Evolutionary conservation across 2,113 vertebrate species (phyloP), one percentile per base, ranked within the genome.

Genomic region (Sisor rabdophorus): DNA sequence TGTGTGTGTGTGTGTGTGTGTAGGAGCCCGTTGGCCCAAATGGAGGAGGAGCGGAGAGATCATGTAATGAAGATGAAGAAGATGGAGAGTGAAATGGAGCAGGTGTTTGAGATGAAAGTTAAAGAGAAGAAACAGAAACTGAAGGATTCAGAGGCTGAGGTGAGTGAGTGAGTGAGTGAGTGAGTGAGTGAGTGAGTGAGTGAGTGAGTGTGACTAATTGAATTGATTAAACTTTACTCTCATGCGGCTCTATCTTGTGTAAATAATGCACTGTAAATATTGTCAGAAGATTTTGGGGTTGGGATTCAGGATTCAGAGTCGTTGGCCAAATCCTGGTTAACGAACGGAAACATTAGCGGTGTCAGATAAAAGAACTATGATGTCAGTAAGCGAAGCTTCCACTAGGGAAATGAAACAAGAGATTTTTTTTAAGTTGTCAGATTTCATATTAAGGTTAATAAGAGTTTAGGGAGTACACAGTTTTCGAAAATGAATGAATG

Each of bases 11-110:
- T 28, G 71, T 44, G 19, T 17, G 50, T 65, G n/a, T n/a, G 10
- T 77, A 93, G 92, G 88, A 93, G 92, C 78, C 92, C 92, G 0
- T 81, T 93, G 81, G 92, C 92, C 13, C 92, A 93, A 88, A 93
- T 93, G 92, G 92, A 93, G 84, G 92, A 93, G 78, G 92, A 93
- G 81, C 84, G 92, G 69, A 75, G 90, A 59, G 92, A 93, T 70
- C 92, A 93, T 0, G 91, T 93, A 76, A 90, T 88, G 87, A 93
- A 93, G 67, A 93, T 93, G 92, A 93, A 93, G 85, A 93, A 93
- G 85, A 93, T 93, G 92, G 92, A 93, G 86, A 91, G 87, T 0
- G 92, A 93, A 53, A 93, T 93, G 92, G 92, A 93, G 30, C 92
- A 93, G n/a, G 92, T 93, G 54, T 93, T 93, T 82, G 92, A 93